Evolutionary conservation across 2,113 vertebrate species (phyloP).

Genomic region (Hystrix brachyura): DNA sequence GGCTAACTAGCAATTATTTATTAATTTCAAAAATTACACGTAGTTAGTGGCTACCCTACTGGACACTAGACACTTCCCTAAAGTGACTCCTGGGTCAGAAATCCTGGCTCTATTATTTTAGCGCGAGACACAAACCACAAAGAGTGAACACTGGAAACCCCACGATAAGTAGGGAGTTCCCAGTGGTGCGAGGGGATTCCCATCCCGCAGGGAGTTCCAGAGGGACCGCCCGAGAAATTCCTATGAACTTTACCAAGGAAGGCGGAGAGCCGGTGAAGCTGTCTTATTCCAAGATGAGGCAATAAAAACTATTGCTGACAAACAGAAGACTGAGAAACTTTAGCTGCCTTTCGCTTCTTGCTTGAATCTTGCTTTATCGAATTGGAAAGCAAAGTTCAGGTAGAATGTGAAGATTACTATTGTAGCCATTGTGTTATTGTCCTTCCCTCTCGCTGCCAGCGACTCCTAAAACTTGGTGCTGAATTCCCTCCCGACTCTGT

Average conservation of each 20-base stretch:
- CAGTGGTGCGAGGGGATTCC: slow-evolving; percentile 69
- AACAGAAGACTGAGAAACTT: slow-evolving; percentile 63
- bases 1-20: neutral
- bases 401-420: slow-evolving; percentile 56
- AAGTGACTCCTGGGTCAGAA: slow-evolving; percentile 60
- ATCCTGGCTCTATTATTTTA: slow-evolving; percentile 54
- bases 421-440: slow-evolving; percentile 12
- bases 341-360: slow-evolving; percentile 64
- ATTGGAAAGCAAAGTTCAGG: slow-evolving; percentile 60
- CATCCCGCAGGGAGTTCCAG: slow-evolving; percentile 76
- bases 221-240: slow-evolving; percentile 83
- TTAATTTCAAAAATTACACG: slow-evolving; percentile 12
- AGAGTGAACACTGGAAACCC: slow-evolving; percentile 42
- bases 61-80: slow-evolving; percentile 46
- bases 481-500: slow-evolving; percentile 39
- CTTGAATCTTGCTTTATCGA: slow-evolving; percentile 39
- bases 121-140: slow-evolving; percentile 68
- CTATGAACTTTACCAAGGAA: slow-evolving; percentile 76
- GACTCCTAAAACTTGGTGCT: slow-evolving; percentile 37
- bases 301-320: slow-evolving; percentile 72
- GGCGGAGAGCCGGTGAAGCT: slow-evolving; percentile 51
- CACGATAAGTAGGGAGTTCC: slow-evolving; percentile 72
- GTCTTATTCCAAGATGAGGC: slow-evolving; percentile 69
- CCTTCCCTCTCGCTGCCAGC: slow-evolving; percentile 39
- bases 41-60: neutral